A percentile compares a stretch with the other conserved stretches of the same genome.
Conservation (phyloP, 2,113 vertebrate species). For the Phainopepla nitens region DNA sequence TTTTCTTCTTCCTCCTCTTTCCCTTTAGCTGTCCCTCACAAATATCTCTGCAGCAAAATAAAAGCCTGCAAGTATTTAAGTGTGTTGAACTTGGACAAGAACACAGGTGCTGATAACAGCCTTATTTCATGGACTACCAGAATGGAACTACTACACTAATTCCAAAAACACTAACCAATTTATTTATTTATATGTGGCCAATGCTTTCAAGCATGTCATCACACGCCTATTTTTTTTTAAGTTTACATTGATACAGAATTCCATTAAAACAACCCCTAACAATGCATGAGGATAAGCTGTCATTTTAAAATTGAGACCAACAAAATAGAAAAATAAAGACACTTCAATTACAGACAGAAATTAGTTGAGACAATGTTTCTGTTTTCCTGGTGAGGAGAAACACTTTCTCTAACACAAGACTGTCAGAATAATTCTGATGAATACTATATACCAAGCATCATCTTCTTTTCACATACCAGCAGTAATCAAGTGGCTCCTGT, state of each 20-base stretch:
- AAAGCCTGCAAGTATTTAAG: background rate
- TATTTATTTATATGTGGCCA: background rate
- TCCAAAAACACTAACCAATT: background rate
- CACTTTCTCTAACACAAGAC: background rate
- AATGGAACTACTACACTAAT: background rate
- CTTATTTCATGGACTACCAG: background rate
- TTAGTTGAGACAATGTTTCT: background rate
- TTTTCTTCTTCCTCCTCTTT: background rate
- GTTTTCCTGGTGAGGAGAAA: background rate
- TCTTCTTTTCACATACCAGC: background rate
- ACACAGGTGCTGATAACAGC: background rate
- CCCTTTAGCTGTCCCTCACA: background rate
- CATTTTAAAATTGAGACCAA: background rate
- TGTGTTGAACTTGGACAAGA: background rate
- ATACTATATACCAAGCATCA: background rate
- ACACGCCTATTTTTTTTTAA: accelerated
- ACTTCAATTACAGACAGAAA: background rate
- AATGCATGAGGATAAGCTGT: background rate
- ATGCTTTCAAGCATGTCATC: background rate
- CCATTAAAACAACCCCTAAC: background rate
- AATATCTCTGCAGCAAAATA: background rate
- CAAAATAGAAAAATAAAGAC: background rate
- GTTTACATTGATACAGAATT: background rate
- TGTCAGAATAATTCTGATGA: background rate
- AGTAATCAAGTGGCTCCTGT: background rate